Evolutionary conservation across 2,888 invertebrate species (phyloP).

Genomic region (Monoplex corrugatus): DNA sequence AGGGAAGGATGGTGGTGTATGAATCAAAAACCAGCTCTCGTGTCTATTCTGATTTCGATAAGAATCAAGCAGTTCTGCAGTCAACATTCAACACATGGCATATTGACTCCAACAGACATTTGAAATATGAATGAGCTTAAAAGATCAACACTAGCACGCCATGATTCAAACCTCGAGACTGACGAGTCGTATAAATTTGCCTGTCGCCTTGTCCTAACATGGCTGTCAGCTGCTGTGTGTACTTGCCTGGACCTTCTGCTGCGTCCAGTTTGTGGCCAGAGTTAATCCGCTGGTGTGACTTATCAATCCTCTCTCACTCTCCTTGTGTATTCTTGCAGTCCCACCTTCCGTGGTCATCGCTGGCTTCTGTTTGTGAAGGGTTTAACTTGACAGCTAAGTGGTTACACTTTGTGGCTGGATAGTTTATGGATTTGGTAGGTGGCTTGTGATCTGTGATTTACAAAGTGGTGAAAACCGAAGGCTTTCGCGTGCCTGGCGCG

Average conservation of each 20-base stretch:
- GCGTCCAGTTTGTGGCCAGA: not conserved
- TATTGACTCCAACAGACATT: too few species aligned
- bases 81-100: too few species aligned
- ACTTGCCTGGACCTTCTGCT: not conserved
- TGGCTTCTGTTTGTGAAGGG: not conserved
- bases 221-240: not conserved
- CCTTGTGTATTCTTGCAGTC: not conserved
- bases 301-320: not conserved
- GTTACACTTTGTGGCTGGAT: constrained; percentile 27
- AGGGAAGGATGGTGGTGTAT: too few species aligned
- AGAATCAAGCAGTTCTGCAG: too few species aligned
- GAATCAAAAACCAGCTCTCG: too few species aligned
- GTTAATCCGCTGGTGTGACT: not conserved
- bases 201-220: too few species aligned
- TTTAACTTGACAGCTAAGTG: constrained; percentile 20
- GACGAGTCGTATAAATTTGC: too few species aligned
- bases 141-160: too few species aligned
- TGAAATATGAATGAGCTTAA: too few species aligned
- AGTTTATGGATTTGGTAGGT: not conserved
- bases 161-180: too few species aligned
- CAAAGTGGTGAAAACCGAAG: not conserved
- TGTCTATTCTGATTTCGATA: too few species aligned
- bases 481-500: constrained; percentile 32
- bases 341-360: not conserved
- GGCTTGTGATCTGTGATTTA: constrained; percentile 19